Conservation (phyloP, 2,113 vertebrate genomes). For the Halcyon senegalensis region DNA sequence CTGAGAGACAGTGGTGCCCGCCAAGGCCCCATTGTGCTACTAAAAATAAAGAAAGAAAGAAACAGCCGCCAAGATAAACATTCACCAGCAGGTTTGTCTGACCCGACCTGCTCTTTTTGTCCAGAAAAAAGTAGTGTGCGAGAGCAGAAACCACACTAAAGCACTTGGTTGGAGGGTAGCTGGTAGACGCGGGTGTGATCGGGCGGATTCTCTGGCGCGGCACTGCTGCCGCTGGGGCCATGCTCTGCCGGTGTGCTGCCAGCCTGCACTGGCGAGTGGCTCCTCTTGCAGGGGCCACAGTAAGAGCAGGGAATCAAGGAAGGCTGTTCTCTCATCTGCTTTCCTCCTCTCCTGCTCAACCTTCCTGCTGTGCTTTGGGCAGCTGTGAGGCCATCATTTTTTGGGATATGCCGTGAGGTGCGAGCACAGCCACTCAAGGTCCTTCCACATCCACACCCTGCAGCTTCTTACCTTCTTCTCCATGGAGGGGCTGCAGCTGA, state of each 20-base stretch:
- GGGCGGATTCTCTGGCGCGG: background rate
- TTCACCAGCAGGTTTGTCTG: background rate
- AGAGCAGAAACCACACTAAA: constrained; percentile 3
- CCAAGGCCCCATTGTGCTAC: background rate
- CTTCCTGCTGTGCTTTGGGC: background rate
- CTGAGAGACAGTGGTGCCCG: accelerated
- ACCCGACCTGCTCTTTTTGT: constrained; percentile 19
- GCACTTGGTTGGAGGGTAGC: background rate
- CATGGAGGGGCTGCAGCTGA: background rate
- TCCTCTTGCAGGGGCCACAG: background rate
- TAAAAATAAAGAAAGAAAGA: background rate
- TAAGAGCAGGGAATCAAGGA: background rate
- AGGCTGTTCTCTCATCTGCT: background rate
- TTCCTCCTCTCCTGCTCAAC: background rate
- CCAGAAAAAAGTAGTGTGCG: background rate
- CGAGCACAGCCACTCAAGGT: background rate
- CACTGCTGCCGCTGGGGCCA: background rate
- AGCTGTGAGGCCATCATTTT: background rate
- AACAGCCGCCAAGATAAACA: background rate
- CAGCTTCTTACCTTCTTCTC: background rate
- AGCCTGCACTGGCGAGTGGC: background rate
- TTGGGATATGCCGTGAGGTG: accelerated
- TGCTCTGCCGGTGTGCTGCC: background rate
- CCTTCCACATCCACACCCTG: background rate
- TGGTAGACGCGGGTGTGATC: background rate